Evolutionary conservation across 1,140 invertebrate genomes (phyloP), one percentile per base, ranked within the genome.

Genomic region (Platyscapa corneri): DNA sequence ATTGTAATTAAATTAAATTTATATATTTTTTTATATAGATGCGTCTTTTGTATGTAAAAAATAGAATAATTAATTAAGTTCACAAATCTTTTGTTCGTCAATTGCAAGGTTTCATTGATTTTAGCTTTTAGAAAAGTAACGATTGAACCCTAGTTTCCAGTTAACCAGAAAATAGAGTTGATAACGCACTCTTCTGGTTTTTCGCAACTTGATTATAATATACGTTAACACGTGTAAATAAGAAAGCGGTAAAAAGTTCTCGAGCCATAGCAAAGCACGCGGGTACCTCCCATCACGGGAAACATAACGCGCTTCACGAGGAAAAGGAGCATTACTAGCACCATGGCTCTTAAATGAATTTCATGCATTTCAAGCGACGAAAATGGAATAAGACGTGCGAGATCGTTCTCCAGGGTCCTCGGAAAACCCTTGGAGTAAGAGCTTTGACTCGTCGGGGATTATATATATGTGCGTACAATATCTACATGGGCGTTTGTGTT

Each of bases 301-400:
- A 77, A 34, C 14, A 34, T 32, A 77, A 53, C 14, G 75, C 27
- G 14, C 0, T 53, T 53, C 1, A 56, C 23, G 75, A 74, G 70
- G 7, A 74, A 74, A 42, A 42, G 16, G 70, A 18, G 27, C 7
- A 74, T 42, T 74, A 74, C 70, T 0, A 39, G 16, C 37, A n/a
- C 5, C 70, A n/a, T 18, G 20, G n/a, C 70, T 49, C 81, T 87
- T 86, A 83, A 88, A 83, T 86, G 88, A 84, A 86, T 88, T 89
- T 87, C 86, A 87, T 87, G 85, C 86, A 87, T 86, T 83, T 89
- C 89, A 80, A 86, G 85, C 76, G 82, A 85, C 65, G 49, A 86
- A 86, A 86, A 86, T 86, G 75, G 75, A 86, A 86, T 83, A 86
- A 86, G 85, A 86, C 80, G 75, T 67, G 85, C 70, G 56, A 82